These are phyloP conservation scores for Agelastica alni DNA, from an alignment of 2,888 invertebrate species.

Conservation along the genomic window DNA sequence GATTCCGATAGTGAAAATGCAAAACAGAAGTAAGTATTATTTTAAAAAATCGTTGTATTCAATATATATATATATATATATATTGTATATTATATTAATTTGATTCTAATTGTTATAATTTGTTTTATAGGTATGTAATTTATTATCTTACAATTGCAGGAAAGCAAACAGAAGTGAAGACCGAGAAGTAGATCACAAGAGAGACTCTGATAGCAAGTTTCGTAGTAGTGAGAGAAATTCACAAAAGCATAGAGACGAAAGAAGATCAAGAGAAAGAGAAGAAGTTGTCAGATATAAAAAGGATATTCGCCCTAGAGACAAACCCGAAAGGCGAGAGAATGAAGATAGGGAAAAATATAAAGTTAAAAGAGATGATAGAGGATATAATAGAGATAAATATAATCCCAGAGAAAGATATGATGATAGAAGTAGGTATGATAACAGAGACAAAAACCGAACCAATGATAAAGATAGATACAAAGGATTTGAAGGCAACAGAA, in stretches of 20 bases:
- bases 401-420: constrained; percentile 18
- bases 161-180: constrained; percentile 7
- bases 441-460: constrained; percentile 24
- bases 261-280: constrained; percentile 22
- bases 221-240: constrained; percentile 25
- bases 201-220: constrained; percentile 12
- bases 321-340: constrained; percentile 10
- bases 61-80: not conserved
- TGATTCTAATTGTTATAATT: not conserved
- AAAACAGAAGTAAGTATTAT: constrained; percentile 15
- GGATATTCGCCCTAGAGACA: constrained; percentile 26
- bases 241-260: constrained; percentile 22
- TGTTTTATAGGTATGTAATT: not conserved
- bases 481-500: not conserved
- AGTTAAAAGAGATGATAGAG: constrained; percentile 15
- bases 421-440: constrained; percentile 25
- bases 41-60: too few species aligned
- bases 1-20: constrained; percentile 10
- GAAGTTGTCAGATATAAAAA: constrained; percentile 24
- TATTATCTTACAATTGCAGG: constrained; percentile 7
- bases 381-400: constrained; percentile 19
- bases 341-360: constrained; percentile 10
- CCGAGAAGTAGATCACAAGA: constrained; percentile 9
- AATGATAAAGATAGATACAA: constrained; percentile 18
- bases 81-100: not conserved